A percentile compares a stretch with the other conserved stretches of the same genome.
These are phyloP conservation scores for Torymus tubicola DNA, from an alignment of 2,888 invertebrate species.

Conservation along the genomic window DNA sequence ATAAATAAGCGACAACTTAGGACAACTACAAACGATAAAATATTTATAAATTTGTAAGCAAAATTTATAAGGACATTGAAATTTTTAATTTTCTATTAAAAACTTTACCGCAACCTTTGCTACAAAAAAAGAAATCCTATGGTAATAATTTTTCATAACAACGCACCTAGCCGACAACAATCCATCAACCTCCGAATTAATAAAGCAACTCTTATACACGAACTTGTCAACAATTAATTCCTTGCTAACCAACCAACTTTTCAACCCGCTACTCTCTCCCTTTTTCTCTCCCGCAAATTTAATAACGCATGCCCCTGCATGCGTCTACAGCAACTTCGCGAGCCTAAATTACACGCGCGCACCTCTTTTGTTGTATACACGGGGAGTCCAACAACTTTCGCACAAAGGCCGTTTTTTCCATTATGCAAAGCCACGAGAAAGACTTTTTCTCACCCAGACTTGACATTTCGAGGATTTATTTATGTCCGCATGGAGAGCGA, in stretches of 20 bases:
- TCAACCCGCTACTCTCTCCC: not conserved
- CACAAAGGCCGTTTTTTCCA: constrained; percentile 7
- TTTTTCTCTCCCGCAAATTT: constrained; percentile 10
- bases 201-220: constrained; percentile 23
- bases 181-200: constrained; percentile 12
- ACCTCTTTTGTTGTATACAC: not conserved
- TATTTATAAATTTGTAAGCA: too few species aligned
- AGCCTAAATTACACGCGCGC: constrained; percentile 5
- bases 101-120: too few species aligned
- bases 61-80: too few species aligned
- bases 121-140: too few species aligned
- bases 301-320: constrained; percentile 4
- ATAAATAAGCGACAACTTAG: too few species aligned
- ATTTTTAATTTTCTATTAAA: too few species aligned
- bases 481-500: too few species aligned
- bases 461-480: too few species aligned
- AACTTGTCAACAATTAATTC: constrained; percentile 30
- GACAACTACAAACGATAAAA: too few species aligned
- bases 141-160: too few species aligned
- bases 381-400: not conserved
- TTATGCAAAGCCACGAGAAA: constrained; percentile 25
- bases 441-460: not conserved
- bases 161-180: not conserved
- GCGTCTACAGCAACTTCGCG: constrained; percentile 6
- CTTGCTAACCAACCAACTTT: not conserved